Evolutionary conservation across 2,888 invertebrate species (phyloP).

Genomic region (Agonopterix arenella): DNA sequence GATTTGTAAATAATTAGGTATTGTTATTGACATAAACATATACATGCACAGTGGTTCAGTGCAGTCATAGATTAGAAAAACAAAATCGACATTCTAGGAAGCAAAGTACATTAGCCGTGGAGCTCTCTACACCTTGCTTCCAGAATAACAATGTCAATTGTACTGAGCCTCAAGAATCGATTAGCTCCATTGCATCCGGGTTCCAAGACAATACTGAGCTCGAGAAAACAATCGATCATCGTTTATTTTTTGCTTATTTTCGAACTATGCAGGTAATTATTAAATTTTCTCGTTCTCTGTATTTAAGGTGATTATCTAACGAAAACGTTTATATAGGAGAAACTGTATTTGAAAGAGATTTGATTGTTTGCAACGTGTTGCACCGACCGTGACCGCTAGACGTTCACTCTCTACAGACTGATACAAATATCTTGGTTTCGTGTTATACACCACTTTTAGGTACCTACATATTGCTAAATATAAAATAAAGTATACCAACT

Average conservation of each 20-base stretch:
- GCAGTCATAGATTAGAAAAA: too few species aligned
- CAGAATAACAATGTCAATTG: conserved; percentile 29
- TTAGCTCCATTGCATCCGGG: conserved; percentile 24
- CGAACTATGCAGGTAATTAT: not conserved
- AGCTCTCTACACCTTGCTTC: conserved; percentile 2
- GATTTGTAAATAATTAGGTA: too few species aligned
- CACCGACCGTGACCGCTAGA: not conserved
- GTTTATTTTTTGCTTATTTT: too few species aligned
- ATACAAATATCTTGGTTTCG: not conserved
- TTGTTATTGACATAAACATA: too few species aligned
- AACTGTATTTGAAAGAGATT: not conserved
- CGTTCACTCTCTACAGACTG: not conserved
- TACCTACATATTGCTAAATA: too few species aligned
- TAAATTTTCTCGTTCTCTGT: not conserved
- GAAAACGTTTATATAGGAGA: not conserved
- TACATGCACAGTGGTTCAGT: too few species aligned
- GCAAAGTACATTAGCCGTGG: too few species aligned
- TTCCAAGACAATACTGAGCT: conserved; percentile 3
- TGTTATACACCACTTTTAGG: too few species aligned
- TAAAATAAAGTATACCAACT: too few species aligned
- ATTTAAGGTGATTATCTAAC: not conserved
- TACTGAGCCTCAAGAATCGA: conserved; percentile 21
- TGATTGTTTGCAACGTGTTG: not conserved
- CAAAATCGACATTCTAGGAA: too few species aligned
- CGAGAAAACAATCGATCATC: too few species aligned